These are phyloP conservation scores for Bucorvus abyssinicus DNA, from an alignment of 2,797 vertebrate species.

Conservation along the genomic window DNA sequence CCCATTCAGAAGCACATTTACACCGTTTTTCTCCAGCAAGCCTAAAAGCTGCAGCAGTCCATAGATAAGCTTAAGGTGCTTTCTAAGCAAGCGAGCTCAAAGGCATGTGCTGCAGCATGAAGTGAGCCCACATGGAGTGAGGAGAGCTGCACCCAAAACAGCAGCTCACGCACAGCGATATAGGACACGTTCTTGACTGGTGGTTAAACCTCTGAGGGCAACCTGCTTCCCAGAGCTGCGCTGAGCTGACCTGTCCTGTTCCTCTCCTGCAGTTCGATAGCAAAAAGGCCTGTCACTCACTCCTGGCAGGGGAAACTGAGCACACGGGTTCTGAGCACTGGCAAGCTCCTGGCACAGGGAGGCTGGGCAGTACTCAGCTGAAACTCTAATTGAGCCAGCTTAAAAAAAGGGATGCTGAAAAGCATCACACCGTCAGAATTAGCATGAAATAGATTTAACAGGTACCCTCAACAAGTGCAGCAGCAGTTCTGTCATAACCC, in stretches of 20 bases:
- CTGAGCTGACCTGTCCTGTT: not conserved
- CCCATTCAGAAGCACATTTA: not conserved
- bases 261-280: not conserved
- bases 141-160: not conserved
- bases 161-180: not conserved
- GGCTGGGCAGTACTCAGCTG: not conserved
- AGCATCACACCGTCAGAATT: not conserved
- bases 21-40: not conserved
- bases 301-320: not conserved
- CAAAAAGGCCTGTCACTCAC: too few species aligned
- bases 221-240: not conserved
- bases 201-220: not conserved
- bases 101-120: not conserved
- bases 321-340: not conserved
- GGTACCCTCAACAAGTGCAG: not conserved
- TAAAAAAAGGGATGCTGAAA: not conserved
- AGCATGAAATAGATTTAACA: not conserved
- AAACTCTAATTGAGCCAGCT: not conserved
- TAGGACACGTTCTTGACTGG: accelerated
- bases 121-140: not conserved
- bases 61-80: not conserved
- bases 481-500: not conserved
- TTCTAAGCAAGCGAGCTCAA: not conserved
- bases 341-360: not conserved
- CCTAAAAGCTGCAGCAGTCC: not conserved